These are phyloP conservation scores for Colaptes auratus DNA, from an alignment of 2,113 vertebrate species.

Conservation along the genomic window DNA sequence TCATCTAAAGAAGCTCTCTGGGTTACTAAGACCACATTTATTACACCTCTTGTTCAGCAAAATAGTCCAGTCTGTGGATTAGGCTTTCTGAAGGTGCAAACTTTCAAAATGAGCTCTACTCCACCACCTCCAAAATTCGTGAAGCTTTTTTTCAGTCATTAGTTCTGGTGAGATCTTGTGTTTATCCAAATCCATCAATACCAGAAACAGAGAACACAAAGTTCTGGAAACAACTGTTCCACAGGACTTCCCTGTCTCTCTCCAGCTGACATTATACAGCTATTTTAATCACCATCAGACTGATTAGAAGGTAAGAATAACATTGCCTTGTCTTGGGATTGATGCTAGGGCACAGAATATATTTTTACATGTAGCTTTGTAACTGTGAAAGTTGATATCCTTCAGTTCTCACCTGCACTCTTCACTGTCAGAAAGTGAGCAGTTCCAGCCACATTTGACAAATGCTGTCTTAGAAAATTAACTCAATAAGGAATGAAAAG, in stretches of 20 bases:
- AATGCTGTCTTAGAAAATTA: not conserved
- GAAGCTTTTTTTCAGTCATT: not conserved
- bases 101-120: not conserved
- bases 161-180: not conserved
- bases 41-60: not conserved
- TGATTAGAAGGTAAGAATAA: not conserved
- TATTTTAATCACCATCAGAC: not conserved
- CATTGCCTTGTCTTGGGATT: not conserved
- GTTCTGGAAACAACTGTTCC: not conserved
- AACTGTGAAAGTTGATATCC: not conserved
- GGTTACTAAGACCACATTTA: not conserved
- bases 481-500: not conserved
- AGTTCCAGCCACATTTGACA: not conserved
- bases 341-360: accelerated
- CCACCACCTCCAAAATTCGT: accelerated
- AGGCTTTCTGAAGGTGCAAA: not conserved
- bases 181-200: not conserved
- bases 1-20: not conserved
- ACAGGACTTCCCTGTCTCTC: accelerated
- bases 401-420: not conserved
- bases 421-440: not conserved
- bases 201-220: not conserved
- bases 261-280: not conserved
- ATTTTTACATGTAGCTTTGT: accelerated
- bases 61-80: not conserved